These are phyloP conservation scores for Sebastiscus albofasciatus DNA, from an alignment of 2,797 vertebrate genomes.

Conservation along the genomic window DNA sequence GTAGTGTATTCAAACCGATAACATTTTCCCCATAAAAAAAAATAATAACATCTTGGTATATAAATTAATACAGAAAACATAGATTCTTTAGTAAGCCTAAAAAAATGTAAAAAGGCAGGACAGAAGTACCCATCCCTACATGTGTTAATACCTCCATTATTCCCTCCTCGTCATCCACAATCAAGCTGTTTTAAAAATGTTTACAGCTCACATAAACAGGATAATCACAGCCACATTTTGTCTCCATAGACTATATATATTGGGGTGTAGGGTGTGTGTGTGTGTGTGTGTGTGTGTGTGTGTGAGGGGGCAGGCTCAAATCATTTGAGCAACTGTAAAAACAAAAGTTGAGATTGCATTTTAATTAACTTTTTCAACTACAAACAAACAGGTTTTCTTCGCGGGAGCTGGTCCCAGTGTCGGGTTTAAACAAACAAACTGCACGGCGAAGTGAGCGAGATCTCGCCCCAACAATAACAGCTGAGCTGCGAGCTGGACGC, in stretches of 20 bases:
- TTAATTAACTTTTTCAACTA: conserved; percentile 83
- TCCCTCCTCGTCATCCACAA: conserved; percentile 62
- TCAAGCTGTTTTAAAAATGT: conserved; percentile 71
- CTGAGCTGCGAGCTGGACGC: conserved; percentile 76
- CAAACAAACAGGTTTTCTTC: conserved; percentile 85
- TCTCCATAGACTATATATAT: conserved; percentile 32
- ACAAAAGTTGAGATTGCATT: conserved; percentile 80
- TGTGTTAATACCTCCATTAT: conserved; percentile 32
- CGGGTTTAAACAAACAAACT: conserved; percentile 89
- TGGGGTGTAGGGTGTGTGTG: not conserved
- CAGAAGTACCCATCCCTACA: conserved; percentile 15
- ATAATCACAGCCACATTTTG: conserved; percentile 75
- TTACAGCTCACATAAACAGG: conserved; percentile 74
- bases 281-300: not conserved
- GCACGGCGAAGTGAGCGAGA: conserved; percentile 73
- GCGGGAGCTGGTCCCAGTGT: conserved; percentile 76
- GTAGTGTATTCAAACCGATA: conserved; percentile 5
- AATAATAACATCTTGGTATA: not conserved
- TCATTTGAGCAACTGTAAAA: conserved; percentile 82
- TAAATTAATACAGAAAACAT: not conserved
- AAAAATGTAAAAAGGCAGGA: not conserved
- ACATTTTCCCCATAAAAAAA: not conserved
- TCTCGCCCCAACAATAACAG: conserved; percentile 86
- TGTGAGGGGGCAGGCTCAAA: conserved; percentile 22
- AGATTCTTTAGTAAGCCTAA: not conserved